These are phyloP conservation scores for Benthosema pterotum DNA, from an alignment of 2,797 vertebrate species.

Conservation along the genomic window DNA sequence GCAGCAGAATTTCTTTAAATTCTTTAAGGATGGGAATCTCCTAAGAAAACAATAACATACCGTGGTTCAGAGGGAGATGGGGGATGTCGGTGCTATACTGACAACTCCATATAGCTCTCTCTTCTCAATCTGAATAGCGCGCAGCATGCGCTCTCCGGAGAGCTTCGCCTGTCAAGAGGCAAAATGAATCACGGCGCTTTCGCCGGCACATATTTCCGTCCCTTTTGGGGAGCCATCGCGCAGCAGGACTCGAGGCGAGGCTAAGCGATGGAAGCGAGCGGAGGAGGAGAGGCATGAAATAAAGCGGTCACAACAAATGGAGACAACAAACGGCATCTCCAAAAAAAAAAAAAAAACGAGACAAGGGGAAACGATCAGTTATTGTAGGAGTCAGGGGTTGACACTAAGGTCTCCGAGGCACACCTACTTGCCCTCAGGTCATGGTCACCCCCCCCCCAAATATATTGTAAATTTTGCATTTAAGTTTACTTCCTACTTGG, in stretches of 20 bases:
- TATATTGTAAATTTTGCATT: too few species aligned
- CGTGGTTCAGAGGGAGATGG: too few species aligned
- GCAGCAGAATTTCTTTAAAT: too few species aligned
- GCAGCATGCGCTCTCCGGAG: constrained; percentile 16
- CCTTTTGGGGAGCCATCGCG: constrained; percentile 41
- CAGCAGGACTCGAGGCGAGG: constrained; percentile 6
- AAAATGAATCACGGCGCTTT: constrained; percentile 34
- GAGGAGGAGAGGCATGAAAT: constrained; percentile 30
- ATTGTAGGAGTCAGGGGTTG: neutral
- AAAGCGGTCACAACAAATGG: constrained; percentile 2
- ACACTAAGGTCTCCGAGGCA: too few species aligned
- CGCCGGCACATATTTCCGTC: constrained; percentile 43
- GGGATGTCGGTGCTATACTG: neutral
- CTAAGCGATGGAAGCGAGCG: constrained; percentile 27
- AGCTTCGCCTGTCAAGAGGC: constrained; percentile 11
- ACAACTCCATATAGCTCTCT: constrained; percentile 29
- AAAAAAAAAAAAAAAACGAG: constrained; percentile 9
- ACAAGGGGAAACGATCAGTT: neutral
- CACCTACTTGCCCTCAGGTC: too few species aligned
- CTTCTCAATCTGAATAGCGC: constrained; percentile 23
- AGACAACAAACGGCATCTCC: too few species aligned
- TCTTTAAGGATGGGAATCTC: constrained; percentile 8
- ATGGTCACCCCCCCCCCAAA: too few species aligned
- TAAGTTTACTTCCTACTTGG: too few species aligned
- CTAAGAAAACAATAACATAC: constrained; percentile 41